A percentile compares a stretch with the other conserved stretches of the same genome.
phyloP scores from a whole-genome alignment of 2,113 vertebrate species.

The Pseudopodoces humilis region DNA sequence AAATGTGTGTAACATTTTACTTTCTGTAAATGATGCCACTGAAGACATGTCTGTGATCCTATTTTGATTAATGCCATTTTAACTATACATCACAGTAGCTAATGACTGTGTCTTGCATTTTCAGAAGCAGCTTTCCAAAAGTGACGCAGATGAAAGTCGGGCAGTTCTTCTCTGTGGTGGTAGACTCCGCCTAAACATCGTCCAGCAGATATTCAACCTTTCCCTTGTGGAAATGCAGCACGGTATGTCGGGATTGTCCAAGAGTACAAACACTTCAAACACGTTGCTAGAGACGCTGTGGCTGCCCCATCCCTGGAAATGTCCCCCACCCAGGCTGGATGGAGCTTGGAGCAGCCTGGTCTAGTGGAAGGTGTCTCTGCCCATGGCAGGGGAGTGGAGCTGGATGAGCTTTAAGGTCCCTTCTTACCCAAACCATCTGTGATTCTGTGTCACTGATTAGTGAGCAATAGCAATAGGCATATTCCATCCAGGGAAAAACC shows the following conservation, averaged over 20 bases:
- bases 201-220: conserved; percentile 88
- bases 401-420: neutral
- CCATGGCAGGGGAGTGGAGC: neutral
- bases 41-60: neutral
- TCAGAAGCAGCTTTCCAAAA: conserved; percentile 84
- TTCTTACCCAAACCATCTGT: neutral
- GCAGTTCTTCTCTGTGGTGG: conserved; percentile 86
- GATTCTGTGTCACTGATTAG: neutral
- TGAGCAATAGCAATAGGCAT: neutral
- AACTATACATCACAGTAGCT: neutral
- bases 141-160: conserved; percentile 81
- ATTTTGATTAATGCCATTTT: neutral
- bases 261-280: neutral
- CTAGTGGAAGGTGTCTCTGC: neutral
- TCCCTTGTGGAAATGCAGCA: conserved; percentile 90
- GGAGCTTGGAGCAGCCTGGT: neutral
- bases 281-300: neutral
- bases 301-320: neutral
- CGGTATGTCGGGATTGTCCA: conserved; percentile 72
- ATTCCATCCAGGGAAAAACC: neutral
- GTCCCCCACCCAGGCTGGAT: neutral
- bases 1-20: neutral
- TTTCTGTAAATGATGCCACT: neutral
- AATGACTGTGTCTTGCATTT: conserved; percentile 11
- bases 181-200: conserved; percentile 78